Percentiles rank a stretch among this genome's conserved stretches.
Conservation (phyloP, 2,113 vertebrate species). For the Tiliqua scincoides region DNA sequence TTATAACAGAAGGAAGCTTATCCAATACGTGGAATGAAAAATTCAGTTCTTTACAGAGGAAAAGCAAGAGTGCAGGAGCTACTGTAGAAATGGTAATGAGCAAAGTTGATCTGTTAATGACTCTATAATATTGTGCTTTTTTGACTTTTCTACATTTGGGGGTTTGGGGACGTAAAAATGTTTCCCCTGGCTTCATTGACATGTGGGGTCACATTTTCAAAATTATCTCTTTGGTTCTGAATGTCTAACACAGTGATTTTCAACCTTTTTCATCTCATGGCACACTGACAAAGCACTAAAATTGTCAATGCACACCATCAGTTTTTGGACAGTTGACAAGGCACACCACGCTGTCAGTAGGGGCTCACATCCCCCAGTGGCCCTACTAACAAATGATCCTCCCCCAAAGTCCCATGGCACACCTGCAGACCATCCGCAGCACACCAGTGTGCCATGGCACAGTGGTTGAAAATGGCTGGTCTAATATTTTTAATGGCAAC, state of each 20-base stretch:
- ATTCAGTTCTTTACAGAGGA: conserved; percentile 89
- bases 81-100: conserved; percentile 89
- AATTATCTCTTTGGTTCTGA: neutral
- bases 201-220: neutral
- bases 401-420: too few relatives aligned
- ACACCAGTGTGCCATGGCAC: too few relatives aligned
- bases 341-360: too few relatives aligned
- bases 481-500: neutral
- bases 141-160: neutral
- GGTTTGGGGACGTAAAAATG: neutral
- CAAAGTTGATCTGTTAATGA: neutral
- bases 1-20: conserved; percentile 90
- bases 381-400: too few relatives aligned
- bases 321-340: too few relatives aligned
- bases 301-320: too few relatives aligned
- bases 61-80: conserved; percentile 84
- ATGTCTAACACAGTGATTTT: too few relatives aligned
- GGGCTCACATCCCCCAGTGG: too few relatives aligned
- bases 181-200: neutral
- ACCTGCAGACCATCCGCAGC: too few relatives aligned
- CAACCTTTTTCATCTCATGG: too few relatives aligned
- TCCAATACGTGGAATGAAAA: conserved; percentile 97
- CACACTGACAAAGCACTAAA: too few relatives aligned
- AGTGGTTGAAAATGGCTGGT: too few relatives aligned
- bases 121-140: neutral